Base-by-base conservation (phyloP, 2,888 invertebrate species). In the Acrobasis consociella region DNA sequence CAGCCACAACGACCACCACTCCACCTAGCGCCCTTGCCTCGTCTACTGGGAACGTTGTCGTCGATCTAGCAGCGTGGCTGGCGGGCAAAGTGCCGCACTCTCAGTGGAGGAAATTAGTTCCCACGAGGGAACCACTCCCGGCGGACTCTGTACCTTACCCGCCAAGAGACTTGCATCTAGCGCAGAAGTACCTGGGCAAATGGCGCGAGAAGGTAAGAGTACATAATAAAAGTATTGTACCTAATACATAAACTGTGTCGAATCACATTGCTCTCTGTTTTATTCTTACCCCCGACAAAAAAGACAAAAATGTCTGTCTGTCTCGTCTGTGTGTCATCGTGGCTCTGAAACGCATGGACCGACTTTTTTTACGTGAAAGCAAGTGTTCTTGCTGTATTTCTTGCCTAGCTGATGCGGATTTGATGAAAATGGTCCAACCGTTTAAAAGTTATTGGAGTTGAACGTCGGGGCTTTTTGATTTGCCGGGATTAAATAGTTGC, bases 31-130 rank as follows among this genome's bases (percentile, higher is more conserved):
- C 80, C 2, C 68, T 72, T 0, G 66, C 86, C 62, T 62, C 80
- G 56, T 56, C 85, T 62, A 63, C 86, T 46, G 78, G 91, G 77
- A 78, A 89, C 86, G 66, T 90, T 62, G 91, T 91, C 37, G 86
- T 94, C 31, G 91, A 94, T 65, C 82, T 94, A 61, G 93, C 91
- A 1, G 93, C 93, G 46, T 94, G 93, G 93, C 74, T 93, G 63
- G 86, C 86, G 17, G 92, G 93, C 13, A 73, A 74, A 55, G 90
- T 93, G 70, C 83, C 90, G 60, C 88, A 85, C 74, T 67, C 75
- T 39, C 82, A 86, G 65, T 92, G 93, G 93, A 80, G 87, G 1
- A 84, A 88, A 1, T 82, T 91, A 58, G 78, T 80, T 59, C 65
- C 66, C 38, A 73, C 71, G 60, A 67, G 62, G 60, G 66, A 69